A percentile compares a stretch with the other conserved stretches of the same genome.
Conservation (phyloP, 2,797 vertebrate species). For the Rhyacichthys aspro region DNA sequence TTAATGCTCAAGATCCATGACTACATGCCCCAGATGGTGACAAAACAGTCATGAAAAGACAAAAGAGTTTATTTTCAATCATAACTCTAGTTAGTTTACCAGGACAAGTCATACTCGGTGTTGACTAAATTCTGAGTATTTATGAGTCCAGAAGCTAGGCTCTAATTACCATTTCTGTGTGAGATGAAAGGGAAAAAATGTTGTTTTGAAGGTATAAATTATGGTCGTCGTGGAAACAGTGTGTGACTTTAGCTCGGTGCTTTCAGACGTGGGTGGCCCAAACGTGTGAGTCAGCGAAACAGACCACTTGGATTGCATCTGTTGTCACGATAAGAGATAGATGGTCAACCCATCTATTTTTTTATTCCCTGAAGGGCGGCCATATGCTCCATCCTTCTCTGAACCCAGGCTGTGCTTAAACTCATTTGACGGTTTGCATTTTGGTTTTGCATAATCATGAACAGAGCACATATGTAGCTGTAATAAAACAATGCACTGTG, state of each 20-base stretch:
- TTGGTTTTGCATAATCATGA: conserved; percentile 1
- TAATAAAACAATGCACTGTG: too few relatives aligned
- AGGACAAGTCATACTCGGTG: neutral
- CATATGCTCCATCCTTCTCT: conserved; percentile 52
- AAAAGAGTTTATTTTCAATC: too few relatives aligned
- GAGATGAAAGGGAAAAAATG: conserved; percentile 50
- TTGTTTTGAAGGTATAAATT: conserved; percentile 65
- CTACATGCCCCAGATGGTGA: too few relatives aligned
- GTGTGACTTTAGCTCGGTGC: conserved; percentile 64
- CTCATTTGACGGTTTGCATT: conserved; percentile 19
- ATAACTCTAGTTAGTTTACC: neutral
- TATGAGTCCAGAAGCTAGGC: conserved; percentile 24
- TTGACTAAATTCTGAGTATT: conserved; percentile 10
- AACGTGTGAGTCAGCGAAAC: conserved; percentile 78
- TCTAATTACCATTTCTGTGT: conserved; percentile 32
- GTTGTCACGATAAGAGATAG: conserved; percentile 73
- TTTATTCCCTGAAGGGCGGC: conserved; percentile 51
- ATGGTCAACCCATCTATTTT: conserved; percentile 54
- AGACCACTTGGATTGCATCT: conserved; percentile 71
- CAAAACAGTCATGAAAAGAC: too few relatives aligned
- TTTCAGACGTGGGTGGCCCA: conserved; percentile 70
- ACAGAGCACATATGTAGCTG: too few relatives aligned
- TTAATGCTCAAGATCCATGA: too few relatives aligned
- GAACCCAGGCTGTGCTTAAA: conserved; percentile 17
- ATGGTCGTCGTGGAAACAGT: conserved; percentile 75